Base-by-base conservation (phyloP, 1,140 invertebrate genomes). In the honey bee (Apis mellifera) region DNA sequence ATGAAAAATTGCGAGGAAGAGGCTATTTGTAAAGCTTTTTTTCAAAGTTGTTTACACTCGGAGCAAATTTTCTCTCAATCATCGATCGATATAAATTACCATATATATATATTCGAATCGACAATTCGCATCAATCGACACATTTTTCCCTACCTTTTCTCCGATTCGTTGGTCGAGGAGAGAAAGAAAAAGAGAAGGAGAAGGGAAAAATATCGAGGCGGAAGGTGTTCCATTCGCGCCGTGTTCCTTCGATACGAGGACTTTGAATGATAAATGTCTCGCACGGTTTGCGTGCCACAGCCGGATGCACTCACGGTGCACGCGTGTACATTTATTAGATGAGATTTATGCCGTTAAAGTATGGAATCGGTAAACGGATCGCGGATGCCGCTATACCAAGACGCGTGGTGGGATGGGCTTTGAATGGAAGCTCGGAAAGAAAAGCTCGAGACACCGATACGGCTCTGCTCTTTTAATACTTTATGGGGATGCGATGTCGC, bases 301-400 rank as follows among this genome's bases (percentile, higher is more conserved):
- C 48, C 78, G 15, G 59, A 52, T 71, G 48, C 77, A 21, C 57
- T 13, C 57, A 0, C 60, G 78, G 9, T 42, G 13, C 59, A 73
- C 60, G 52, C 70, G 50, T 69, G 76, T 69, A 69, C 76, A 69
- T 80, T 80, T 80, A 80, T 80, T 74, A 66, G 60, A 66, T 48
- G 78, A 74, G 78, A 80, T 80, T 74, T 80, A 80, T 66, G 71
- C 60, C 70, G 78, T 74, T 74, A 74, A 74, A 74, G 78, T 54
- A 55, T 52, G 71, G 78, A 74, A 80, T 80, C 71, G 70, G 71
- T 80, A 80, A 80, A 66, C 71, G 70, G 78, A 74, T 80, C 71
- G 78, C 78, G 71, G 57, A 80, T 54, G n/a, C 70, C 60, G 48
- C 74, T 66, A 32, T 1, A 26, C 52, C 59, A 17, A 19, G 19